phyloP scores from a whole-genome alignment of 1,140 invertebrate genomes.

The Ostrea edulis region DNA sequence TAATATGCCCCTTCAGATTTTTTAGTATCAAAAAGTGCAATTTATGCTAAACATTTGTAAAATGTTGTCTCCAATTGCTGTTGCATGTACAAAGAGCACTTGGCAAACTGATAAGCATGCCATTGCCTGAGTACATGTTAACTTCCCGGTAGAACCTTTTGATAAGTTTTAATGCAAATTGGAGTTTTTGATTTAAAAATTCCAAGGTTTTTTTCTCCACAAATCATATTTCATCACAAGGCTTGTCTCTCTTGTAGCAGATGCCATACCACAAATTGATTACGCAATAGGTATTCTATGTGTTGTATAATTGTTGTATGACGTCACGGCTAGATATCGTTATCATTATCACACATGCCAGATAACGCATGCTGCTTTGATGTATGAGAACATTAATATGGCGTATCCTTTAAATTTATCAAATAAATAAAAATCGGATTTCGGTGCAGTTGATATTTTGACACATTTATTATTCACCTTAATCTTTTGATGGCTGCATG shows the following conservation, averaged over 20 bases:
- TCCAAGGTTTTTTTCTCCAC: not conserved
- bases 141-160: no score
- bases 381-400: not conserved
- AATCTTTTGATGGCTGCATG: not conserved
- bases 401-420: not conserved
- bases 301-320: slow-evolving; percentile 32
- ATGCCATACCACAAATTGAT: not conserved
- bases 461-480: slow-evolving; percentile 18
- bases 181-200: not conserved
- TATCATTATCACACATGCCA: slow-evolving; percentile 24
- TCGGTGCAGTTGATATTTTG: not conserved
- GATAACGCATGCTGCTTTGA: slow-evolving; percentile 1
- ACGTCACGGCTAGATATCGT: slow-evolving; percentile 19
- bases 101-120: no score
- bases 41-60: no score
- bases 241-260: not conserved
- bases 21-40: no score
- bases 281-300: not conserved
- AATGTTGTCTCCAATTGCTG: no score
- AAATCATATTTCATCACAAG: not conserved
- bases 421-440: slow-evolving; percentile 21
- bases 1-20: no score
- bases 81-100: no score
- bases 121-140: no score
- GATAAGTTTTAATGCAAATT: no score